Base-by-base conservation (phyloP, 2,888 invertebrate species). In the Bombyx huttoni region DNA sequence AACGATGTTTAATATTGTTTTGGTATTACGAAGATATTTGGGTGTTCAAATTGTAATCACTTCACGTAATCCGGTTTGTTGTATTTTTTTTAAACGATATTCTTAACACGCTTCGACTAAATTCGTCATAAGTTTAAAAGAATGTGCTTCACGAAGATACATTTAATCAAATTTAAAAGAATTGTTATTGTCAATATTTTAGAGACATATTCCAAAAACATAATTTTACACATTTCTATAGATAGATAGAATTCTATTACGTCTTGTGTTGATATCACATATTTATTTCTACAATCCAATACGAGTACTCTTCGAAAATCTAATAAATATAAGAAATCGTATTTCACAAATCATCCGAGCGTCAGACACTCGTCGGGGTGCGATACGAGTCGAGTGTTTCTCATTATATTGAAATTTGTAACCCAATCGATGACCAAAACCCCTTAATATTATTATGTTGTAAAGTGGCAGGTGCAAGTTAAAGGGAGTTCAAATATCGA, bases 401-500 rank as follows among this genome's bases (percentile, higher is more conserved):
- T 40, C 40, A 40, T 40, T 40, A 40, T 40, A 40, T 10, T 40
- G 40, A 40, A 40, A 40, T 40, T 40, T 12, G 40, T 40, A 40
- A 40, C 34, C 50, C 13, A 51, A 51, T 47, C 50, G 47, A 51
- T 47, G 46, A 13, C 34, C 34, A 7, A 13, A 46, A 34, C 50
- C 34, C 13, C 34, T 24, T 45, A 49, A 52, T 48, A 13, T 48
- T 8, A 52, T 24, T 24, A 24, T 24, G 24, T 24, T 33, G 9
- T 47, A 48, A 47, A 8, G 40, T 47, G 47, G 40, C 50, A 50
- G 52, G 52, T 52, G 52, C 34, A 49, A 46, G 47, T n/a, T 34
- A 34, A 34, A 9, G 45, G 13, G 45, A 50, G 13, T 50, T 49
- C 49, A 49, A 47, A n/a, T 40, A 73, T 73, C 65, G 77, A 75